These are phyloP conservation scores for Verasper variegatus DNA, from an alignment of 2,113 vertebrate species.

Conservation along the genomic window DNA sequence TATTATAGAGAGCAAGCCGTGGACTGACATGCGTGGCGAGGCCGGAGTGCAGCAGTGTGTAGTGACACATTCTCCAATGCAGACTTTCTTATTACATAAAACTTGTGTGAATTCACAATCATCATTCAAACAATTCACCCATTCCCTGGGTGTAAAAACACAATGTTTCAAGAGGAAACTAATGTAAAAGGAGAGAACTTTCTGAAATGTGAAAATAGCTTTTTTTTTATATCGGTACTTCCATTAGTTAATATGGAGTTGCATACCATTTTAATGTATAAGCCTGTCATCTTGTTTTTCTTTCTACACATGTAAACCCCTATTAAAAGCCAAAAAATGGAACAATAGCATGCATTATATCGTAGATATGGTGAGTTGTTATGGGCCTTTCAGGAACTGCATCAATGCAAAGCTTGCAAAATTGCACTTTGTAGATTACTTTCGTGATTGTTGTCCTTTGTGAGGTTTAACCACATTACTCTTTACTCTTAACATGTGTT, in stretches of 20 bases:
- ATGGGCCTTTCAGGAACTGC: constrained; percentile 30
- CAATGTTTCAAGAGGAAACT: constrained; percentile 28
- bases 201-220: constrained; percentile 65
- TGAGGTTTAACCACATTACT: constrained; percentile 39
- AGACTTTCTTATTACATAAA: constrained; percentile 45
- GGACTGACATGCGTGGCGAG: constrained; percentile 20
- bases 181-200: constrained; percentile 24
- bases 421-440: constrained; percentile 74
- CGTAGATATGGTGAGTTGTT: constrained; percentile 28
- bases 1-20: constrained; percentile 5
- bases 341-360: constrained; percentile 41
- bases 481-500: constrained; percentile 35
- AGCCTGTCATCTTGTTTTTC: constrained; percentile 43
- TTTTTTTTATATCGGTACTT: constrained; percentile 56
- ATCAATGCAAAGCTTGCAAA: constrained; percentile 57
- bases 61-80: constrained; percentile 15
- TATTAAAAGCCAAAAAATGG: constrained; percentile 51
- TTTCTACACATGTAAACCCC: constrained; percentile 40
- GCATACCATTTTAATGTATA: constrained; percentile 49
- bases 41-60: constrained; percentile 20
- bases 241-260: constrained; percentile 44
- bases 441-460: constrained; percentile 29
- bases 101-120: constrained; percentile 62
- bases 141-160: constrained; percentile 9
- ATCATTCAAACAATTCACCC: constrained; percentile 35